Evolutionary conservation across 2,797 vertebrate species (phyloP), one percentile per base, ranked within the genome.

Genomic region (Carcharodon carcharias): DNA sequence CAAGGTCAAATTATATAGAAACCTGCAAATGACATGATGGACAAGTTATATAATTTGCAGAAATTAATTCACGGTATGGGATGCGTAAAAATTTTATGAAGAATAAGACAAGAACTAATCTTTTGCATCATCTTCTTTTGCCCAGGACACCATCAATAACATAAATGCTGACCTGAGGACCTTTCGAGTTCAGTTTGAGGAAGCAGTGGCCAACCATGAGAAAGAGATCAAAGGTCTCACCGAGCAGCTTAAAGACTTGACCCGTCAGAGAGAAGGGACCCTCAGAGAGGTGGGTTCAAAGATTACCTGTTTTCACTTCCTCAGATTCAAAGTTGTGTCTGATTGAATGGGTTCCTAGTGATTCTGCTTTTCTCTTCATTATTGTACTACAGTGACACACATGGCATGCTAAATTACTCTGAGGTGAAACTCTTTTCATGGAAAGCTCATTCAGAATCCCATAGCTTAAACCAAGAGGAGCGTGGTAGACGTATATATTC

Each of bases 141-240:
- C 97, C 0, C 95, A 98, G 98, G 97, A 97, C 65, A 14, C 97
- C 0, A 63, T 97, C 45, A 88, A 95, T 77, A 95, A 96, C 0
- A 40, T 98, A 96, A 96, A 97, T 31, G 40, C 96, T 94, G 98
- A 98, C 96, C 97, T 98, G 96, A 96, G 97, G 35, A 96, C 97
- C 56, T 97, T 98, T 23, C 97, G 96, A 50, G 96, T 96, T 92
- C 97, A 97, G 93, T 98, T 98, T 92, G 98, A 97, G 96, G 97
- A 97, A 2, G 98, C 98, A 61, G 96, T 98, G 89, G 94, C 96
- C 8, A 97, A 97, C 73, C 97, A 97, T 93, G 98, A 98, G 97
- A 97, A 96, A 28, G 96, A 97, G 4, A 96, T 95, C 82, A 96
- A 96, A 28, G 97, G 96, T n/a, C 96, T 98, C 96, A 97, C 96